Evolutionary conservation across 2,113 vertebrate genomes (phyloP), one percentile per base, ranked within the genome.

Genomic region (Lipophrys pholis): DNA sequence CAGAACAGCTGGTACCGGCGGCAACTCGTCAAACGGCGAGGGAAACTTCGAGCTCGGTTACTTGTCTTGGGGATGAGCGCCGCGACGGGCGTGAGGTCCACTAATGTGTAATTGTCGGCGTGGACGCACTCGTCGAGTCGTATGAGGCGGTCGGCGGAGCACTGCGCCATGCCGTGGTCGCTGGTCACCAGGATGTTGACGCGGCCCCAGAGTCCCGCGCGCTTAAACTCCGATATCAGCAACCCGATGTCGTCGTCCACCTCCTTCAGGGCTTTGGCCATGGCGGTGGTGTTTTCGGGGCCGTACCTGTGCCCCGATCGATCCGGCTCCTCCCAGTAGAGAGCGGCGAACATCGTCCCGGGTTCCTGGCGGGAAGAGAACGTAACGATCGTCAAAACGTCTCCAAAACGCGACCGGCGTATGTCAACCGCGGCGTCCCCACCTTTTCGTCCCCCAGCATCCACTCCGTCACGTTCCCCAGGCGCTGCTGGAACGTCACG

Each of bases 321-420:
- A 61, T 99, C 98, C 0, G 98, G 98, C 42, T 99, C 96, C 80
- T 99, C 97, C 95, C 96, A 99, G 64, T 99, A 99, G 1, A 99
- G 85, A 0, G 92, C 70, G 7, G 95, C 95, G 74, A 99, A 99
- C 81, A 57, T 90, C 21, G 56, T 89, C 5, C 81, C 87, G 43
- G 16, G 41, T 45, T 89, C 83, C 91, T 93, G 50, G 5, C 7
- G 17, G 21, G 30, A 65, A 11, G 6, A 10, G 1, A 41, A 4
- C 21, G 4, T 2, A 30, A 30, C 21, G 21, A 4, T 30, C 21
- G 21, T 30, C 21, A 30, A 30, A 30, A 30, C 21, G 21, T 30
- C 21, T 30, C 21, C 21, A 30, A 2, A 4, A 2, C 21, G 2
- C 21, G 21, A 30, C 21, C 21, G 21, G 4, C 21, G 21, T 30